phyloP scores from a whole-genome alignment of 1,140 invertebrate genomes.

The Drosophila tani region DNA sequence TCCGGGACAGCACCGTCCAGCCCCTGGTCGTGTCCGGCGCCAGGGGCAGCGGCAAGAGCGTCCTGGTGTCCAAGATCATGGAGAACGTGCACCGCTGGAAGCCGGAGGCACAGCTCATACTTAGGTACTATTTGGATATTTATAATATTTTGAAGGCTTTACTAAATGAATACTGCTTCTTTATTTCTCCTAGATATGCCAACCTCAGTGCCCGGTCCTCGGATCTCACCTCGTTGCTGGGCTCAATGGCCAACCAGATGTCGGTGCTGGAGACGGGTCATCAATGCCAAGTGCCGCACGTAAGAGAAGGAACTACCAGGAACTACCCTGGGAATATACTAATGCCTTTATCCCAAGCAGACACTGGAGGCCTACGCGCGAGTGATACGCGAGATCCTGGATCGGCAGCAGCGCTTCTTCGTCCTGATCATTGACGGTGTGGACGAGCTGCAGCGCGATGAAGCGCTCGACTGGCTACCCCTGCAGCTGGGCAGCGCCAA shows the following conservation, averaged over 20 bases:
- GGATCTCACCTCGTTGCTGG: slow-evolving; percentile 75
- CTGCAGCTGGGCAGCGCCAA: slow-evolving; percentile 89
- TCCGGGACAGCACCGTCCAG: slow-evolving; percentile 87
- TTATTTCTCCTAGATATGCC: slow-evolving; percentile 62
- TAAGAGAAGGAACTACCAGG: slow-evolving; percentile 41
- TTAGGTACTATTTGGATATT: slow-evolving; percentile 60
- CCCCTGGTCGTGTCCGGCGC: slow-evolving; percentile 92
- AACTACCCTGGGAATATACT: no score
- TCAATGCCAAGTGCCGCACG: slow-evolving; percentile 76
- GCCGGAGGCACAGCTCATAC: slow-evolving; percentile 86
- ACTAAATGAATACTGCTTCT: not conserved
- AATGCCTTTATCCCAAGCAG: slow-evolving; percentile 30
- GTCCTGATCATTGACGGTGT: slow-evolving; percentile 91
- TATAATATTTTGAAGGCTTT: no score
- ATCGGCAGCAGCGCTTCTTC: slow-evolving; percentile 80
- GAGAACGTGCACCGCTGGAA: slow-evolving; percentile 89
- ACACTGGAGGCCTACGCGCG: slow-evolving; percentile 57
- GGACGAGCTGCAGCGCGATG: slow-evolving; percentile 87
- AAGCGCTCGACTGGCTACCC: slow-evolving; percentile 89
- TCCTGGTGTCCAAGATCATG: slow-evolving; percentile 89
- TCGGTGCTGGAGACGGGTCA: slow-evolving; percentile 69
- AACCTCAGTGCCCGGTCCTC: slow-evolving; percentile 77
- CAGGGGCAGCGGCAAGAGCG: slow-evolving; percentile 92
- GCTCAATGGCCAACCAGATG: slow-evolving; percentile 83
- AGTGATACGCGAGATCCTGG: slow-evolving; percentile 64